phyloP scores from a whole-genome alignment of 2,113 vertebrate genomes.

The Trogon surrucura region DNA sequence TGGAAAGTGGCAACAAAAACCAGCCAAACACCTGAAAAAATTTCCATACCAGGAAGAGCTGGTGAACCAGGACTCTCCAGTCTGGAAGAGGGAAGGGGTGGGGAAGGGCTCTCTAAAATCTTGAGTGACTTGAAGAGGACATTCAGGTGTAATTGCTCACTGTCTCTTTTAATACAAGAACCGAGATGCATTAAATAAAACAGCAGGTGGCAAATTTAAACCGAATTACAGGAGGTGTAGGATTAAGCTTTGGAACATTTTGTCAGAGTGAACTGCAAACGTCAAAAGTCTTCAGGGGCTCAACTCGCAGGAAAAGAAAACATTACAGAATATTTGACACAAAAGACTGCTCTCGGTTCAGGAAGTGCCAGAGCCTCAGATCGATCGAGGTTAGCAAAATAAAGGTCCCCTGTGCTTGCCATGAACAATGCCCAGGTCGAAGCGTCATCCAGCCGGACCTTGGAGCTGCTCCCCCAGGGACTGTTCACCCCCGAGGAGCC shows the following conservation, averaged over 20 bases:
- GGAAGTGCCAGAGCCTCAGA: background rate
- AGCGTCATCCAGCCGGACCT: rapidly evolving
- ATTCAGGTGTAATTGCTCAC: background rate
- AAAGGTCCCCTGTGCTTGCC: background rate
- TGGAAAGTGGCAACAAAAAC: background rate
- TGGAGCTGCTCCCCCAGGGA: rapidly evolving
- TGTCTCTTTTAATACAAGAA: background rate
- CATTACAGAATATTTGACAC: background rate
- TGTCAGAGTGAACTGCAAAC: background rate
- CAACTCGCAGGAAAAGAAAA: background rate
- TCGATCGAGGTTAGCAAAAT: rapidly evolving
- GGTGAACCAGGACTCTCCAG: background rate
- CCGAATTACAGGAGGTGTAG: background rate
- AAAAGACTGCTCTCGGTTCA: background rate
- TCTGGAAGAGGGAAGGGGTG: background rate
- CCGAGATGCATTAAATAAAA: background rate
- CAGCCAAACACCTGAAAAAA: background rate
- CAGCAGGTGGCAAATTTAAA: background rate
- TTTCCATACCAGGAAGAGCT: background rate
- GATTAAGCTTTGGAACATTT: slow-evolving; percentile 2
- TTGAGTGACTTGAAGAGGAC: background rate
- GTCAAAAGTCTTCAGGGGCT: background rate
- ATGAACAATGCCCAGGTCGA: rapidly evolving
- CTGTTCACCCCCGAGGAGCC: rapidly evolving
- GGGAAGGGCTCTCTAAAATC: background rate